Base-by-base conservation (phyloP, 2,888 invertebrate genomes). In the Hoplodrina ambigua region DNA sequence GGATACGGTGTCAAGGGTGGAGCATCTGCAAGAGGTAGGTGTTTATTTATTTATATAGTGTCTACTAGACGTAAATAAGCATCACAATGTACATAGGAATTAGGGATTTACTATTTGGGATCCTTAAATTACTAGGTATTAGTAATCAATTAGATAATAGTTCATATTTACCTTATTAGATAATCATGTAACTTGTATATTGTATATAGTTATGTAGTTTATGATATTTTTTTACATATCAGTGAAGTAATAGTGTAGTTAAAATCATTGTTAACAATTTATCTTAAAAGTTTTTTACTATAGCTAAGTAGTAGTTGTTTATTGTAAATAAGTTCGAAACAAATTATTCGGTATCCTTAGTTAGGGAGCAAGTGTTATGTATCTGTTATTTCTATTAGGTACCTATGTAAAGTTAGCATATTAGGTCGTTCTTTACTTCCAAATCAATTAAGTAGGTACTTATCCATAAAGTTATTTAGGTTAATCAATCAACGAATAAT, bases 1-100 rank as follows among this genome's bases (percentile, higher is more conserved):
- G 94, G 94, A 87, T 95, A 95, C 86, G 94, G 94, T 46, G 91
- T 90, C 52, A 94, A 94, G 85, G 90, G 92, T 59, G 94, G 93
- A 59, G 91, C 92, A 46, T 84, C 88, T 37, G 93, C 94, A 49
- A 92, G 89, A 92, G 95, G 96, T 95, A 78, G 81, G 91, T 73
- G 49, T 25, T 72, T 25, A 49, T 58, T 61, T 49, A 44, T 58
- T 13, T 37, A 46, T 61, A 55, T 59, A 11, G 20, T 54, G 19
- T 53, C 6, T 20, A 49, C 11, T 60, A 20, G 54, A 55, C 50
- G 17, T 70, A 64, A 64, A 46, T 52, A 60, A 17, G 53, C 33
- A 50, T 52, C 13, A n/a, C 20, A 33, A 10, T 62, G 41, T 72
- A 37, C 37, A 37, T 37, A 37, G 37, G 37, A 37, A 37, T 37